Evolutionary conservation across 2,888 invertebrate species (phyloP).

Genomic region (Crossocerus cetratus): DNA sequence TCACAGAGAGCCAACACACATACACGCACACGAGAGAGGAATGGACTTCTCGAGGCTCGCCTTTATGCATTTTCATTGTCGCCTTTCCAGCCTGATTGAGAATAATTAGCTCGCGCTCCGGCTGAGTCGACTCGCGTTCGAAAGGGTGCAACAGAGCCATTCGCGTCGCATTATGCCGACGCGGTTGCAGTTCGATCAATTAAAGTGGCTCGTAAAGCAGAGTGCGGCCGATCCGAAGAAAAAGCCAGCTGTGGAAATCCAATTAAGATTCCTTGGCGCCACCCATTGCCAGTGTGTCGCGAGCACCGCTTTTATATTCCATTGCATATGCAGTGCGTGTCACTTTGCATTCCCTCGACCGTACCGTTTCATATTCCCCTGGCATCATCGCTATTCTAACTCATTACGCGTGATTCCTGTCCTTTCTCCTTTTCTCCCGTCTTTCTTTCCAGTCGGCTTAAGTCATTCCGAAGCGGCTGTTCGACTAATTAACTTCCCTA

Average conservation of each 20-base stretch:
- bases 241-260: slow-evolving; percentile 47
- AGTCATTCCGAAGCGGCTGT: neutral
- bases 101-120: neutral
- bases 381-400: slow-evolving; percentile 20
- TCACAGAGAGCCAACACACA: neutral
- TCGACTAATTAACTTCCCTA: too few relatives aligned
- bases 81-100: neutral
- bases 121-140: neutral
- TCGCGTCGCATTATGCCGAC: neutral
- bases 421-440: slow-evolving; percentile 30
- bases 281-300: slow-evolving; percentile 30
- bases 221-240: neutral
- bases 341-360: slow-evolving; percentile 43
- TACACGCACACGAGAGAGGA: too few relatives aligned
- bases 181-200: too few relatives aligned
- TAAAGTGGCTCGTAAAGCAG: neutral
- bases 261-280: slow-evolving; percentile 57
- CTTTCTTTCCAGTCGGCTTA: neutral
- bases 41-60: neutral
- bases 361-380: slow-evolving; percentile 11
- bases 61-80: slow-evolving; percentile 5
- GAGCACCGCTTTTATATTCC: slow-evolving; percentile 38
- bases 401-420: slow-evolving; percentile 32
- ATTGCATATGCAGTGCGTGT: slow-evolving; percentile 9
- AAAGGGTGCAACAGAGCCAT: neutral